Conservation (phyloP, 2,113 vertebrate species). For the Zosterops japonicus region DNA sequence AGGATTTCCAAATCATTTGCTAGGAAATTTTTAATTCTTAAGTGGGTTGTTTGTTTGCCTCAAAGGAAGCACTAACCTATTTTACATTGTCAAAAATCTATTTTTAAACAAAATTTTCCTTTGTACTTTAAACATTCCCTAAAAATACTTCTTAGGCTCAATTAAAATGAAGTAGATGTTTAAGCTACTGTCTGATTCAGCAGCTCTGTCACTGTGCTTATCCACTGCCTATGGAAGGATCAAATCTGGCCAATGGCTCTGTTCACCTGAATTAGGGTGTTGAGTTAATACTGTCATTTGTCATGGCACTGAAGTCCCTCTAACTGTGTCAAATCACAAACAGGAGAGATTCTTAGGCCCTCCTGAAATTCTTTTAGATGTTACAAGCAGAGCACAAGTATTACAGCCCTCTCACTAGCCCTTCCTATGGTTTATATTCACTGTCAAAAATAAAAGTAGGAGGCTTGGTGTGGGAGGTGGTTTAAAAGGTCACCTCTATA, state of each 20-base stretch:
- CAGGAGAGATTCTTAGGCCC: background rate
- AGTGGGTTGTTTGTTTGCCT: conserved; percentile 64
- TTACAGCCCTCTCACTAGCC: background rate
- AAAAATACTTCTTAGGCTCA: conserved; percentile 66
- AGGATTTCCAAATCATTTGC: conserved; percentile 64
- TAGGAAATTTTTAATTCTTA: conserved; percentile 65
- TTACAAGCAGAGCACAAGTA: background rate
- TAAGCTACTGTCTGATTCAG: conserved; percentile 40
- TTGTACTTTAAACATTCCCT: conserved; percentile 64
- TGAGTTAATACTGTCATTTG: background rate
- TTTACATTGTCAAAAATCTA: conserved; percentile 68
- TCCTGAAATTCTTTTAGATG: background rate
- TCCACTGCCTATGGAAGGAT: background rate
- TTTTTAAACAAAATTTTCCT: conserved; percentile 69
- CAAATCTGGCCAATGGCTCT: background rate
- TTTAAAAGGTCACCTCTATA: conserved; percentile 12
- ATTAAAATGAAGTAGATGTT: conserved; percentile 57
- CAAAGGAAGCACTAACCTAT: conserved; percentile 69
- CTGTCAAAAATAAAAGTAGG: background rate
- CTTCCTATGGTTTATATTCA: background rate
- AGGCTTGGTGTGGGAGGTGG: background rate
- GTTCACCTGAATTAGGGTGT: background rate
- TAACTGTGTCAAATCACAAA: background rate
- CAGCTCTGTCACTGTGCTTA: conserved; percentile 14
- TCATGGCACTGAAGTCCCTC: background rate